Base-by-base conservation (phyloP, 1,140 invertebrate genomes). In the Antheraea mylitta region DNA sequence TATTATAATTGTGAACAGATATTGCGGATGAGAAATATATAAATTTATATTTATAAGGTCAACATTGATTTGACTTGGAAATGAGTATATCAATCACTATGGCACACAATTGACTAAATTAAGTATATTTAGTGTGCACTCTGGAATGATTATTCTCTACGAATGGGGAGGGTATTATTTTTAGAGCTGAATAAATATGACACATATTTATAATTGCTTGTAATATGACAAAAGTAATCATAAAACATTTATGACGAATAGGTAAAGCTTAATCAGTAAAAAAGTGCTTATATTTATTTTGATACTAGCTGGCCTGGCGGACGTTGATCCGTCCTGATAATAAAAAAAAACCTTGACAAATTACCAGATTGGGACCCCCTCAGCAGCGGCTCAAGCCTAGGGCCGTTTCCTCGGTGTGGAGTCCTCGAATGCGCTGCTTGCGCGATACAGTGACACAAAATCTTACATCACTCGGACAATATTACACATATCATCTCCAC, bases 131-230 rank as follows among this genome's bases (percentile, higher is more conserved):
- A 16, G 7, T 53, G 45, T 53, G 0, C 45, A 16, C 45, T 53
- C 45, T 53, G 45, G 10, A 16, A 53, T 53, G 7, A 53, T 53
- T 1, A 2, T 16, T 11, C 16, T 53, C 9, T 13, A 53, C 45
- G 45, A 16, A 53, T 13, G 11, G 45, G 0, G 45, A 53, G 45
- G 10, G 9, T 19, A 37, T 63, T 63, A 63, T 63, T 63, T 63
- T 63, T 63, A 37, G 61, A 63, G 30, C 30, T 63, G 61, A 63
- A 63, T 63, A 37, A 63, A 63, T 63, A 63, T 37, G 61, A 16
- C 30, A 36, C 61, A 53, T 13, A 53, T 53, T 53, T 63, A 37
- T 63, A 63, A 63, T 63, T 63, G 61, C 30, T 36, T 63, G 61
- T 63, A 36, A 37, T 63, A 63, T 63, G 30, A 63, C 61, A 36